Conservation (phyloP, 2,888 invertebrate species). For the Ptilodon capucinus region DNA sequence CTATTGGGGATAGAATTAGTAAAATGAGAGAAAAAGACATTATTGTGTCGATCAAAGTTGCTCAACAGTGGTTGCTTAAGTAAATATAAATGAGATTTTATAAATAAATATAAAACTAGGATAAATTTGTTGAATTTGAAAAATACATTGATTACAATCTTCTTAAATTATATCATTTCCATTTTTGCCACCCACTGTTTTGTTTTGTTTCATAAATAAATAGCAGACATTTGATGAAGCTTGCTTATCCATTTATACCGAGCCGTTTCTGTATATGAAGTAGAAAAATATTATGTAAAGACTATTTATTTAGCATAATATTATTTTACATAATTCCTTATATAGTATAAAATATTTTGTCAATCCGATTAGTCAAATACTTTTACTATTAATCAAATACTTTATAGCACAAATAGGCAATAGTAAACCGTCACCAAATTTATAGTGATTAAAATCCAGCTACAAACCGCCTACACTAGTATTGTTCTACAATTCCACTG, state of each 20-base stretch:
- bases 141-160: background rate
- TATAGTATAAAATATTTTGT: background rate
- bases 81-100: too few relatives aligned
- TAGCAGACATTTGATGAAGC: background rate
- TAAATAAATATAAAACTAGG: too few relatives aligned
- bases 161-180: background rate
- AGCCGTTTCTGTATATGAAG: background rate
- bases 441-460: too few relatives aligned
- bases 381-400: too few relatives aligned
- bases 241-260: background rate
- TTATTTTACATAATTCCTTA: background rate
- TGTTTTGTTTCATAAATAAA: background rate
- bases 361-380: background rate
- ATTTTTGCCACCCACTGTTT: background rate
- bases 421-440: background rate
- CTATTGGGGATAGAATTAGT: background rate
- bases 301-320: background rate
- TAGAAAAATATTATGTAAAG: background rate
- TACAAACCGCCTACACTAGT: too few relatives aligned
- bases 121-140: background rate
- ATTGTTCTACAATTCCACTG: too few relatives aligned
- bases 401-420: background rate
- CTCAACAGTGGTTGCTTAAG: background rate
- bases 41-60: background rate
- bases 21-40: background rate